A percentile compares a stretch with the other conserved stretches of the same genome.
Evolutionary conservation across 2,888 invertebrate species (phyloP).

Genomic region (Phalera bucephala): DNA sequence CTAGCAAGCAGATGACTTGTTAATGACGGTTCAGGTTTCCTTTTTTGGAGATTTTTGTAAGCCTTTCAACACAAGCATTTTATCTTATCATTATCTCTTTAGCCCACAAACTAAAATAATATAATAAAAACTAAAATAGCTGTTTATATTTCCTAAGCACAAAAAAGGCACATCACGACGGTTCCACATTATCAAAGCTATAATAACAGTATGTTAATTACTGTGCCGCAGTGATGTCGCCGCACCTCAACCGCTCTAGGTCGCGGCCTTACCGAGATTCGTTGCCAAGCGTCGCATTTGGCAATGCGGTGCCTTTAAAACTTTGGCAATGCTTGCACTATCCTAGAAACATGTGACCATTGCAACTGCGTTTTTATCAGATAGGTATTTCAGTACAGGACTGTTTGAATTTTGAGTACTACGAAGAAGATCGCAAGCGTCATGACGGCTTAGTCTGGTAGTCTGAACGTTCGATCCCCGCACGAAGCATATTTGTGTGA

Average conservation of each 20-base stretch:
- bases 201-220: background rate
- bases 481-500: no score
- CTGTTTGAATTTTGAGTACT: no score
- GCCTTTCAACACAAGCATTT: no score
- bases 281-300: conserved; percentile 29
- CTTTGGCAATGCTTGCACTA: conserved; percentile 20
- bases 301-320: conserved; percentile 23
- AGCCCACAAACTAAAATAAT: no score
- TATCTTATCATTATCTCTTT: no score
- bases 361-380: background rate
- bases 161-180: background rate
- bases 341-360: conserved; percentile 10
- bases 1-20: no score
- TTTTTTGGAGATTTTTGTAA: no score
- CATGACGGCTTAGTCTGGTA: no score
- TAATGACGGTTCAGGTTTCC: background rate
- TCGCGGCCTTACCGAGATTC: conserved; percentile 28
- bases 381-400: no score
- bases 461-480: no score
- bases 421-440: no score
- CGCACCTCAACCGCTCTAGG: conserved; percentile 32
- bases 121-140: background rate
- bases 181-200: background rate
- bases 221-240: conserved; percentile 29
- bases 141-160: background rate